These are phyloP conservation scores for Gryllus bimaculatus DNA, from an alignment of 1,140 invertebrate species.

Conservation along the genomic window DNA sequence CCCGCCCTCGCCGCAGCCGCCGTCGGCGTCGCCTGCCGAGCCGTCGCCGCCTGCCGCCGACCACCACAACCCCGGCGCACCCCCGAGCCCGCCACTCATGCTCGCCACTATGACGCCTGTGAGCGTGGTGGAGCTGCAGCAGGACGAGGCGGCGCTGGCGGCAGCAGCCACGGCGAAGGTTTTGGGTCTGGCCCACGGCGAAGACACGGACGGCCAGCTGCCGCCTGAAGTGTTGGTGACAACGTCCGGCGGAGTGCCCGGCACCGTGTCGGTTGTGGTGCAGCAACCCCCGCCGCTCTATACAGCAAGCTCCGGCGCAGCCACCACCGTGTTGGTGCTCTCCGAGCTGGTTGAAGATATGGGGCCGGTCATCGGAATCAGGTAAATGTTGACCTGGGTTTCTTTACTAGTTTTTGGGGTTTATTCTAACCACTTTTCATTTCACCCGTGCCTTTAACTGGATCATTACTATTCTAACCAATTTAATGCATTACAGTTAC, in stretches of 20 bases:
- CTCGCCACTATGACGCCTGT: conserved; percentile 67
- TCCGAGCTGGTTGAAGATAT: conserved; percentile 30
- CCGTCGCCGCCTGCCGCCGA: background rate
- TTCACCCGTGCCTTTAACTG: no score
- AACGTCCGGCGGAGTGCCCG: background rate
- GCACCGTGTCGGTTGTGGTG: conserved; percentile 25
- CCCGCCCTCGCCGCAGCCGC: conserved; percentile 11
- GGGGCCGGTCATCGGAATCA: conserved; percentile 27
- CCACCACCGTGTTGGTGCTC: conserved; percentile 28
- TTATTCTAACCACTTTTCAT: no score
- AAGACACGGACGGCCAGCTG: background rate
- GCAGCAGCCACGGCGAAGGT: background rate
- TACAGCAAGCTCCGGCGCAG: conserved; percentile 25
- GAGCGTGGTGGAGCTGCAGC: conserved; percentile 51
- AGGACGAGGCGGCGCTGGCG: background rate
- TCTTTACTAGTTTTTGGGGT: no score
- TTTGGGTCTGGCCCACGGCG: background rate
- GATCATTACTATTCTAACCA: no score
- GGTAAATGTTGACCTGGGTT: conserved; percentile 19
- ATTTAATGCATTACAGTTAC: no score
- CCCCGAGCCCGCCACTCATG: conserved; percentile 51
- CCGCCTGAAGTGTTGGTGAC: conserved; percentile 1
- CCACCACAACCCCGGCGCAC: background rate
- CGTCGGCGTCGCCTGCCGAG: conserved; percentile 12
- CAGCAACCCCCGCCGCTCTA: conserved; percentile 24